phyloP scores from a whole-genome alignment of 2,888 invertebrate genomes.

The Drosophila meridiana region DNA sequence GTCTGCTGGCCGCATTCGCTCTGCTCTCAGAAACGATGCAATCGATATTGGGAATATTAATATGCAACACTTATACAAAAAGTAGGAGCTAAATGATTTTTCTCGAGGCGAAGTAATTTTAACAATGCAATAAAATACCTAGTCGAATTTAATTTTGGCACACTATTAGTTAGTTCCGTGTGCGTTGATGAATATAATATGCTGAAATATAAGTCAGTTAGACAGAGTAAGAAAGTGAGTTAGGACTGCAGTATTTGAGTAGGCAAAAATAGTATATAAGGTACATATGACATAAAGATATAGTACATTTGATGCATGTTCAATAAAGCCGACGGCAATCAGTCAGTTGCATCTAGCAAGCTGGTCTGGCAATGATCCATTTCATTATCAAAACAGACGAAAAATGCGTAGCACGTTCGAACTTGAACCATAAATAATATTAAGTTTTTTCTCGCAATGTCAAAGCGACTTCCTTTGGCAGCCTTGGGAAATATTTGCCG shows the following conservation, averaged over 20 bases:
- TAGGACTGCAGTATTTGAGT: neutral
- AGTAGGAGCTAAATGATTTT: neutral
- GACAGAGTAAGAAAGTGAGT: neutral
- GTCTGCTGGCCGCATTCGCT: neutral
- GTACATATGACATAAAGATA: neutral
- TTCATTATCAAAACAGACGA: slow-evolving; percentile 46
- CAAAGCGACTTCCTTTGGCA: slow-evolving; percentile 46
- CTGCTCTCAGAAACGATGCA: neutral
- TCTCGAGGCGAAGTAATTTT: neutral
- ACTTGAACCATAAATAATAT: slow-evolving; percentile 82
- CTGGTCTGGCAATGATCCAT: slow-evolving; percentile 30
- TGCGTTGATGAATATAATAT: neutral
- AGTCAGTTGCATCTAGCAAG: neutral
- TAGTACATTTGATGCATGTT: slow-evolving; percentile 39
- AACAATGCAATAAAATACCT: neutral
- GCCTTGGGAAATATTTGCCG: slow-evolving; percentile 63
- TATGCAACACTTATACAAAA: slow-evolving; percentile 2
- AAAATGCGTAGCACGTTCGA: slow-evolving; percentile 79
- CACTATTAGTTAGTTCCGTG: neutral
- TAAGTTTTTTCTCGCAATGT: slow-evolving; percentile 55
- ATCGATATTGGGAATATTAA: slow-evolving; percentile 5
- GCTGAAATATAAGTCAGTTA: neutral
- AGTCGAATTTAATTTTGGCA: neutral
- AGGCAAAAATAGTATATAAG: neutral
- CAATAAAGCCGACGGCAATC: slow-evolving; percentile 27